Base-by-base conservation (phyloP, 1,140 invertebrate genomes). In the Eueides isabella region DNA sequence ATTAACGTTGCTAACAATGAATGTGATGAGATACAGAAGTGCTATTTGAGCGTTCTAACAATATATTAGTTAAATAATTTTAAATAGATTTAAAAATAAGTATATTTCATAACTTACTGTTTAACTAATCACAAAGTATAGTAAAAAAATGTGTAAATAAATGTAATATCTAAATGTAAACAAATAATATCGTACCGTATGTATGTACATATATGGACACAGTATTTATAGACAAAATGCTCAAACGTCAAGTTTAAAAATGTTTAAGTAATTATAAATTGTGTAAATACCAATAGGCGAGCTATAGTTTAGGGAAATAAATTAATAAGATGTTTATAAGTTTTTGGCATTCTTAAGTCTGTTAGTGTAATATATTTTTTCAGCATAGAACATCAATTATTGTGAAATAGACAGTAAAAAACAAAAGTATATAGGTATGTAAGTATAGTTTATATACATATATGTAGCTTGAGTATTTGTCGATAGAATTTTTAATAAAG, bases 1-100 rank as follows among this genome's bases (percentile, higher is more conserved):
- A 44, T 74, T 63, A 31, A 73, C 26, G 33, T 67, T 55, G 44
- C 28, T 74, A 74, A 74, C 72, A 74, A 48, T 63, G 48, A 26
- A 55, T 55, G 48, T 55, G 48, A 26, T 55, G 48, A 55, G 19
- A 55, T 26, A 55, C 3, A 26, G 19, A 26, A n/a, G 48, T 55
- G 48, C 48, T 55, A 11, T 26, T 48, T 55, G 48, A 55, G 48
- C 48, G 5, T 55, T 55, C 48, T 26, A 55, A 55, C 26, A 23
- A 55, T 26, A 23, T 55, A 7, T 26, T 12, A 55, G 26, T 55
- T 26, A 55, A 55, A 55, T 48, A 19, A 48, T 48, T 19, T 3
- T 19, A 48, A 48, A 48, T 9, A 44, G 16, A 19, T 38, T 38
- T 38, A 38, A 38, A 5, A 44, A 44, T 44, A n/a, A 44, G 0